Evolutionary conservation across 2,888 invertebrate species (phyloP), one percentile per base, ranked within the genome.

Genomic region (Mythimna impura): DNA sequence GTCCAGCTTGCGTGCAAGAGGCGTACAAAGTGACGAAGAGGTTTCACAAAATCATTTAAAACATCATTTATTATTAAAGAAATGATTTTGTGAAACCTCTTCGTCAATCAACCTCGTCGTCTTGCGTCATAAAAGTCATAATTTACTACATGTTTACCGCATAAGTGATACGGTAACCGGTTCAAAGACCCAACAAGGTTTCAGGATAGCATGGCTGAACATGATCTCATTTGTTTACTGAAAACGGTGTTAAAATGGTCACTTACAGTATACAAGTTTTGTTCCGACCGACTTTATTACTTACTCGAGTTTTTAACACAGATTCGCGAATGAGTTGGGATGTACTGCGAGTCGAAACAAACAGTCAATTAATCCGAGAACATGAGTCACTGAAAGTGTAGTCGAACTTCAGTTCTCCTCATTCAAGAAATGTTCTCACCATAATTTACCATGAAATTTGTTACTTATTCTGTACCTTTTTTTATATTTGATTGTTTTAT

Each of bases 171-270:
- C 12, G 36, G 22, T 30, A 17, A 65, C n/a, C 14, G n/a, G 72
- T 58, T 73, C 79, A 58, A 12, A 22, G 30, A 40, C 50, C 73
- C n/a, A 20, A 40, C 50, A n/a, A 52, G 71, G 79, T 12, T 50
- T 40, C 10, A 17, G 9, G 17, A 14, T 8, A 8, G 20, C 6
- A 71, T 50, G 57, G 50, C 73, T 78, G 30, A 57, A 12, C 20
- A 70, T 73, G 57, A 79, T 50, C 57, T 78, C 79, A 73, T 52
- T 20, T 5, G 50, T 71, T 60, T 58, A 58, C 52, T 79, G 73
- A 73, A 79, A 71, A 79, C 22, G 71, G 30, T 3, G 7, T 17
- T 40, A 71, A 36, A 73, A 60, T 40, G 14, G 14, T 40, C 17
- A 40, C 63, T 12, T 6, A 22, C 7, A n/a, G 14, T 50, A 36